phyloP scores from a whole-genome alignment of 2,113 vertebrate species.

The Leiothrix lutea region DNA sequence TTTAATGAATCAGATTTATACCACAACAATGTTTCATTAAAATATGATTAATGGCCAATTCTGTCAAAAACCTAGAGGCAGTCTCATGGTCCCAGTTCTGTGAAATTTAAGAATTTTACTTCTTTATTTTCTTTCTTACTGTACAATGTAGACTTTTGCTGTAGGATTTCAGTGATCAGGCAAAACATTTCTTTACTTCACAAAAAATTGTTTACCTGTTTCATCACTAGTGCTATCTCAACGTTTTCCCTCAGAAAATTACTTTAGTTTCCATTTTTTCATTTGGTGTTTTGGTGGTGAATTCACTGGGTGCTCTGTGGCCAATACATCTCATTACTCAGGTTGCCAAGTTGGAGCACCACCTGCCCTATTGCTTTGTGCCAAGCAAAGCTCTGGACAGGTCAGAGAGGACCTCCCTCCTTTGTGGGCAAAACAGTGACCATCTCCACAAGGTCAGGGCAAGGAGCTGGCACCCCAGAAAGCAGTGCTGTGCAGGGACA shows the following conservation, averaged over 20 bases:
- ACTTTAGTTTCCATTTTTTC: neutral
- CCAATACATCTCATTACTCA: neutral
- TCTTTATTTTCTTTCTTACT: neutral
- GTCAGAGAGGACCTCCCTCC: neutral
- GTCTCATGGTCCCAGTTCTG: neutral
- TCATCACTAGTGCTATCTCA: neutral
- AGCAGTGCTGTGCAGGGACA: too few species aligned
- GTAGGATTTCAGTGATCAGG: neutral
- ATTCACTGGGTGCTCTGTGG: neutral
- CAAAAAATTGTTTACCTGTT: neutral
- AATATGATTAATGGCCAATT: neutral
- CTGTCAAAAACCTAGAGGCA: neutral
- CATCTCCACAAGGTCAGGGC: too few species aligned
- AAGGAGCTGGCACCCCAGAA: neutral
- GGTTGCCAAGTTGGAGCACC: neutral
- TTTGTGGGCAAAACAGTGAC: neutral
- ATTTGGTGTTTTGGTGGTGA: neutral
- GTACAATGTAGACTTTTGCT: neutral
- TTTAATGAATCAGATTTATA: constrained; percentile 26
- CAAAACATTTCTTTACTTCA: neutral
- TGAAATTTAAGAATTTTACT: neutral
- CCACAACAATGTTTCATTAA: constrained; percentile 15
- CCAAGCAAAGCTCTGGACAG: neutral
- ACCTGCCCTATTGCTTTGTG: neutral
- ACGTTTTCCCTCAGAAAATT: neutral